These are phyloP conservation scores for Blomia tropicalis DNA, from an alignment of 2,888 invertebrate species.

Conservation along the genomic window DNA sequence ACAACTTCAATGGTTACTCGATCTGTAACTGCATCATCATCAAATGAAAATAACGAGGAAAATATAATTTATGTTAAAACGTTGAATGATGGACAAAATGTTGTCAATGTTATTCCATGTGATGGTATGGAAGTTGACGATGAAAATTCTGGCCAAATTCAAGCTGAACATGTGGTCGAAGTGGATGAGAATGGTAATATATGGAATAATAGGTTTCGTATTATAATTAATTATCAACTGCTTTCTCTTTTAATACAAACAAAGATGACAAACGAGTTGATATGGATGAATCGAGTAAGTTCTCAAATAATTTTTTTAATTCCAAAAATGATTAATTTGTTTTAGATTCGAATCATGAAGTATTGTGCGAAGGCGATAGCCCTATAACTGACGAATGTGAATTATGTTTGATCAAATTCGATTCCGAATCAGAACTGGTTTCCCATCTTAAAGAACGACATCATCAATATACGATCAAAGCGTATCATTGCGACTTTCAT, in stretches of 20 bases:
- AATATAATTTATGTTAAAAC: constrained; percentile 1
- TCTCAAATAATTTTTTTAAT: no score
- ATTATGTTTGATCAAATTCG: neutral
- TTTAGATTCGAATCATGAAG: no score
- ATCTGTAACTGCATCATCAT: no score
- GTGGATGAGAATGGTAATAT: constrained; percentile 6
- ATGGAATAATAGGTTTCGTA: neutral
- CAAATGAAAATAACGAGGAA: neutral
- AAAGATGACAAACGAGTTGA: neutral
- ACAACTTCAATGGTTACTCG: no score
- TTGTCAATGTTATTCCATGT: neutral
- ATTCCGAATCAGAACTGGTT: neutral
- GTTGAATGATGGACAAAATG: neutral
- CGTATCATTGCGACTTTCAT: constrained; percentile 9
- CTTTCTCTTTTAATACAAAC: no score
- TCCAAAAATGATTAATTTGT: no score
- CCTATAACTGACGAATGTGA: constrained; percentile 7
- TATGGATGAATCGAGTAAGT: neutral
- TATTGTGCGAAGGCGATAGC: neutral
- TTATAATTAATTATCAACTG: no score
- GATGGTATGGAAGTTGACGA: constrained; percentile 2
- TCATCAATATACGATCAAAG: constrained; percentile 13
- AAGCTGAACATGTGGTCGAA: neutral
- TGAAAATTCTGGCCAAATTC: neutral
- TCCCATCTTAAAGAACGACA: constrained; percentile 9